Percentiles rank a stretch among this genome's conserved stretches.
phyloP scores from a whole-genome alignment of 2,888 invertebrate species.

The Argynnis bischoffii region DNA sequence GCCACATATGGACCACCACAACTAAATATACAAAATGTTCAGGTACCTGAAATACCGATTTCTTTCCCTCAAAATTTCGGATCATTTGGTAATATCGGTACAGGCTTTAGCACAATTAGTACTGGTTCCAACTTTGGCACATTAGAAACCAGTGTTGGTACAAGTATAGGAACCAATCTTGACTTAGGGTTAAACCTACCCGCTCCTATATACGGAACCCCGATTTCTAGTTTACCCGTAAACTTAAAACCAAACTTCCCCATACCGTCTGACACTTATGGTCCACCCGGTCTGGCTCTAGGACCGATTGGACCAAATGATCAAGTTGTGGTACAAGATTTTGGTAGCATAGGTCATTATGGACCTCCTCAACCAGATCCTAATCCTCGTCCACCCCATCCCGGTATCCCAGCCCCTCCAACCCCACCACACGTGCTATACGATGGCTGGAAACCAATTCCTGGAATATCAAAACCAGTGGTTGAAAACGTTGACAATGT shows the following conservation, averaged over 20 bases:
- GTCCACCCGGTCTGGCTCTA: slow-evolving; percentile 70
- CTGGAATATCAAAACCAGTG: slow-evolving; percentile 82
- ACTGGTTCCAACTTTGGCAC: slow-evolving; percentile 40
- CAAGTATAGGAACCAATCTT: slow-evolving; percentile 48
- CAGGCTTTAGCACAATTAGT: slow-evolving; percentile 37
- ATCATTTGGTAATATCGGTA: slow-evolving; percentile 40
- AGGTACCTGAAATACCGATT: slow-evolving; percentile 48
- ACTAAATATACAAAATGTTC: slow-evolving; percentile 47
- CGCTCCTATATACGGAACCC: slow-evolving; percentile 73
- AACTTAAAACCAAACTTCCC: slow-evolving; percentile 75
- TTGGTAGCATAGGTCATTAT: slow-evolving; percentile 68
- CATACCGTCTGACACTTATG: slow-evolving; percentile 69
- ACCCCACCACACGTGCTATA: slow-evolving; percentile 89
- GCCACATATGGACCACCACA: slow-evolving; percentile 54
- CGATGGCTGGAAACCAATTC: slow-evolving; percentile 94
- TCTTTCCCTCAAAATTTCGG: slow-evolving; percentile 42
- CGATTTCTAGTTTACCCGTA: slow-evolving; percentile 55
- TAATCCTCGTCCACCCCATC: slow-evolving; percentile 84
- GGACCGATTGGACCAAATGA: slow-evolving; percentile 68
- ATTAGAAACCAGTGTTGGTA: slow-evolving; percentile 42
- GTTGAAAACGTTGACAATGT: slow-evolving; percentile 48
- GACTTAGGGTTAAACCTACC: slow-evolving; percentile 64
- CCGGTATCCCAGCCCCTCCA: slow-evolving; percentile 88
- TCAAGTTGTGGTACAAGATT: slow-evolving; percentile 65
- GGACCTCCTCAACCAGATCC: slow-evolving; percentile 84